phyloP scores from a whole-genome alignment of 2,113 vertebrate species.

The Ophthalmolycus amberensis region DNA sequence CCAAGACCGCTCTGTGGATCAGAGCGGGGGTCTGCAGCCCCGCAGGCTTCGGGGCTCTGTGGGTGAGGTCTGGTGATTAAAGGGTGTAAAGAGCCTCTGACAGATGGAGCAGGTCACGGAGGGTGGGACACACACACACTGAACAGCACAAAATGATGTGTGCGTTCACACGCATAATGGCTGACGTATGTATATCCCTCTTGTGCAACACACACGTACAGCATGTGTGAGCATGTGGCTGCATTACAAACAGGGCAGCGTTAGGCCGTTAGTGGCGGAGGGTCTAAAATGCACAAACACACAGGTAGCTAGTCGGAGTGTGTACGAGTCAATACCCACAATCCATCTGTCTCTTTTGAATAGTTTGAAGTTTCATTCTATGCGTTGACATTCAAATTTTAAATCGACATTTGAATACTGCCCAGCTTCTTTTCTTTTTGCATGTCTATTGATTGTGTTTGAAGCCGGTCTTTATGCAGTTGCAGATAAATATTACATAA shows the following conservation, averaged over 20 bases:
- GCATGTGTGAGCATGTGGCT: conserved; percentile 8
- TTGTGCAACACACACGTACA: background rate
- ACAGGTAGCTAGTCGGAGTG: background rate
- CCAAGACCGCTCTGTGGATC: too few relatives aligned
- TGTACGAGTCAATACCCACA: background rate
- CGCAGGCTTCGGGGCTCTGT: background rate
- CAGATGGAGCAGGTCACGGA: conserved; percentile 69
- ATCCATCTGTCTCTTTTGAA: background rate
- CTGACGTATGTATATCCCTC: background rate
- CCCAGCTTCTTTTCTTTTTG: too few relatives aligned
- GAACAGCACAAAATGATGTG: background rate
- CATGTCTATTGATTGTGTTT: background rate
- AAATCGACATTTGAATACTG: too few relatives aligned
- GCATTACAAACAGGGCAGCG: conserved; percentile 4
- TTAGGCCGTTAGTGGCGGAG: too few relatives aligned
- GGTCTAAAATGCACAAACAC: conserved; percentile 8
- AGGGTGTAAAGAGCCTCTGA: conserved; percentile 50
- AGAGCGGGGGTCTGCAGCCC: conserved; percentile 23
- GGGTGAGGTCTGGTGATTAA: conserved; percentile 56
- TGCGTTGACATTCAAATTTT: too few relatives aligned
- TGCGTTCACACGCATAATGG: conserved; percentile 20
- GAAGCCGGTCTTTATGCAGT: background rate
- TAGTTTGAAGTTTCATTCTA: too few relatives aligned
- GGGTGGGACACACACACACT: conserved; percentile 39
- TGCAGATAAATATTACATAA: too few relatives aligned